A percentile compares a stretch with the other conserved stretches of the same genome.
Evolutionary conservation across 2,888 invertebrate species (phyloP).

Genomic region (Acrobasis repandana): DNA sequence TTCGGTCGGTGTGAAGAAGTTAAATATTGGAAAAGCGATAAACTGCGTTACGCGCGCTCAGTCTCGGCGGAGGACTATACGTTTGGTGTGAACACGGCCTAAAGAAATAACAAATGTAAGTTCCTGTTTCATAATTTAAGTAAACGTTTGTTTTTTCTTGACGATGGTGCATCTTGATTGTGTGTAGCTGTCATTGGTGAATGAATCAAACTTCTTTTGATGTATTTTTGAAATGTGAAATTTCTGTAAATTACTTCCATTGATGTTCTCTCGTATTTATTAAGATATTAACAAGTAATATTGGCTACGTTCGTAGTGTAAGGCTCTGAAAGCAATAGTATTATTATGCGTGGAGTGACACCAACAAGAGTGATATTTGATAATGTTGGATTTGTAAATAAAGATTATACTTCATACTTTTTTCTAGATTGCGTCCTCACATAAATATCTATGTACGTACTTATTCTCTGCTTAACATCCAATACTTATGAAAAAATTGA

Average conservation of each 20-base stretch:
- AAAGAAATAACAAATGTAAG: not conserved
- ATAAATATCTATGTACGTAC: too few relatives aligned
- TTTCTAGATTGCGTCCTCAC: not conserved
- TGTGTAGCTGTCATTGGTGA: not conserved
- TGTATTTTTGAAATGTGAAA: not conserved
- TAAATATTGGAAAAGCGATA: too few relatives aligned
- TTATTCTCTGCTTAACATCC: too few relatives aligned
- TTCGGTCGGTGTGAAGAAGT: too few relatives aligned
- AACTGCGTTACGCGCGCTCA: too few relatives aligned
- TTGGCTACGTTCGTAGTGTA: not conserved
- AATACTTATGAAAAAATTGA: too few relatives aligned
- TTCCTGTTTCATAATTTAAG: not conserved
- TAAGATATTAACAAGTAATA: not conserved
- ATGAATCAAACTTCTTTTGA: not conserved
- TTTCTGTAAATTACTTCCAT: slow-evolving; percentile 19
- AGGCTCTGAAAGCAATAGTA: slow-evolving; percentile 16
- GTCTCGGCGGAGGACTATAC: too few relatives aligned
- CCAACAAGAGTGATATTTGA: slow-evolving; percentile 16
- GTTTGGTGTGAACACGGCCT: too few relatives aligned
- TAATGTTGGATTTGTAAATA: slow-evolving; percentile 22
- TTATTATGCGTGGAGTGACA: slow-evolving; percentile 9
- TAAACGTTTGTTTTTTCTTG: not conserved
- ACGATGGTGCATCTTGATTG: too few relatives aligned
- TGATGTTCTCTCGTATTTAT: slow-evolving; percentile 6
- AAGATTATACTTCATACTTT: slow-evolving; percentile 21